A percentile compares a stretch with the other conserved stretches of the same genome.
phyloP scores from a whole-genome alignment of 2,113 vertebrate genomes.

The Desmodus rotundus region DNA sequence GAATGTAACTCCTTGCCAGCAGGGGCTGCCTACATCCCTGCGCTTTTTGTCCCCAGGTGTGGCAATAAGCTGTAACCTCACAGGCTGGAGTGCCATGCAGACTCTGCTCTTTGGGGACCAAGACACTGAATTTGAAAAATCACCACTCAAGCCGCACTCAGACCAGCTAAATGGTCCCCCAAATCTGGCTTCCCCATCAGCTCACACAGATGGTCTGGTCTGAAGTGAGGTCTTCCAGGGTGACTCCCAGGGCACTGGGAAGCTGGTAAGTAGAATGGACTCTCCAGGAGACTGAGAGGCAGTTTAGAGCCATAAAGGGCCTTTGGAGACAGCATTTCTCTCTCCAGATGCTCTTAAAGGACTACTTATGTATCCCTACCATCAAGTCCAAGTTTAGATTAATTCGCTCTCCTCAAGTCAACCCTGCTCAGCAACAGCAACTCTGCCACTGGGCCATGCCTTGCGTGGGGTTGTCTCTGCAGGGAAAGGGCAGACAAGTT shows the following conservation, averaged over 20 bases:
- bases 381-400: not conserved
- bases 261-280: not conserved
- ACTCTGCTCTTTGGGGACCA: not conserved
- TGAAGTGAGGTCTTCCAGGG: not conserved
- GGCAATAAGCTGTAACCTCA: not conserved
- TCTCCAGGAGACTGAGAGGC: not conserved
- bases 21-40: not conserved
- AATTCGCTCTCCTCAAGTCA: constrained; percentile 3
- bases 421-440: not conserved
- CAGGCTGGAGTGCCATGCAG: not conserved
- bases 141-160: not conserved
- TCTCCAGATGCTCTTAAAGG: constrained; percentile 44
- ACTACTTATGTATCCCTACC: not conserved
- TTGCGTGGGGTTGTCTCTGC: not conserved
- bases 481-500: not conserved
- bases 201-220: not conserved
- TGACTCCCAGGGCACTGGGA: not conserved
- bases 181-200: not conserved
- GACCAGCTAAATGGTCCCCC: not conserved
- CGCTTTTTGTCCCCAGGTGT: not conserved
- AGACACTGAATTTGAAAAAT: not conserved
- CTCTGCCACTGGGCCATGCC: not conserved
- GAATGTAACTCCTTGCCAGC: not conserved
- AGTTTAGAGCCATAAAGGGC: constrained; percentile 42
- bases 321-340: constrained; percentile 9